Conservation (phyloP, 2,113 vertebrate species). For the Tragulus kanchil region DNA sequence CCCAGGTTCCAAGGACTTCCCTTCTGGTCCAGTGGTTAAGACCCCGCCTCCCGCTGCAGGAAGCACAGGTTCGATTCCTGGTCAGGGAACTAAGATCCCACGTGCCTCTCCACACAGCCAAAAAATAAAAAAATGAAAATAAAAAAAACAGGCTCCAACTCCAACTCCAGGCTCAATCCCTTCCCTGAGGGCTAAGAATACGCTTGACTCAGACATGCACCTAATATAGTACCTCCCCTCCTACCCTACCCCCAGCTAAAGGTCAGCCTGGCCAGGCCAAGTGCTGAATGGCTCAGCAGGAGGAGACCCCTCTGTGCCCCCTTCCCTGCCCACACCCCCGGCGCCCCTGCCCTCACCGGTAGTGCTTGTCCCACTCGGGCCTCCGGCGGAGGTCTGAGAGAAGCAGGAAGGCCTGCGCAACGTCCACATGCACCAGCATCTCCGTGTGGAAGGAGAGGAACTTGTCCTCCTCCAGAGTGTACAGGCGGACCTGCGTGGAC, state of each 20-base stretch:
- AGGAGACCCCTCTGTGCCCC: not conserved
- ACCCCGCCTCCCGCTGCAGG: no score
- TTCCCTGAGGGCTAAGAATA: not conserved
- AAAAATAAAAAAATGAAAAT: no score
- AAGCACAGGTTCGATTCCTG: no score
- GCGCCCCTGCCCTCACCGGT: constrained; percentile 88
- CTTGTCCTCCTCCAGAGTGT: constrained; percentile 95
- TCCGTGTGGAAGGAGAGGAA: constrained; percentile 95
- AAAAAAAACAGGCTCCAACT: not conserved
- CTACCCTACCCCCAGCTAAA: rapidly evolving
- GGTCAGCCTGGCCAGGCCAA: not conserved
- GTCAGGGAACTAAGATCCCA: no score
- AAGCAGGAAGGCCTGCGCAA: constrained; percentile 91
- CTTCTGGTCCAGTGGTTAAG: no score
- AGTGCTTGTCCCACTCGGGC: constrained; percentile 95
- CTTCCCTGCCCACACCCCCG: rapidly evolving
- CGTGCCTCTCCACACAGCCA: no score
- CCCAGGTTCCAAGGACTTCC: not conserved
- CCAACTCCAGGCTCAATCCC: not conserved
- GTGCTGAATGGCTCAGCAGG: not conserved
- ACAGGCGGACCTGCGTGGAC: constrained; percentile 91
- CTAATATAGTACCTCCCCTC: not conserved
- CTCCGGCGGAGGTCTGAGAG: constrained; percentile 94
- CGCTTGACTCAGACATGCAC: not conserved
- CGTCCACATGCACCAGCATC: constrained; percentile 88